phyloP scores from a whole-genome alignment of 2,888 invertebrate genomes.

The Drosophila neotestacea region DNA sequence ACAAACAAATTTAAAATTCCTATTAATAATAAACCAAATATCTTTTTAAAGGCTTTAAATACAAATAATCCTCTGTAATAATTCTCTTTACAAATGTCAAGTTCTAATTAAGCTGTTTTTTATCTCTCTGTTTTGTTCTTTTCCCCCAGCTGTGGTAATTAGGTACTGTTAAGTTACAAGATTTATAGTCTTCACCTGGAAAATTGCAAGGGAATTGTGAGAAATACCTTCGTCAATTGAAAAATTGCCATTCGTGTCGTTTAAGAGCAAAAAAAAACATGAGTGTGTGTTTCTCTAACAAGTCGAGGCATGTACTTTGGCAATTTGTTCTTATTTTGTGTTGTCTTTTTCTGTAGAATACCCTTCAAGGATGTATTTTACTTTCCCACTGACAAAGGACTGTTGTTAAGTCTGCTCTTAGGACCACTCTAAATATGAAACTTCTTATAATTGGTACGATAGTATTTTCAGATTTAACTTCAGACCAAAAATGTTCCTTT shows the following conservation, averaged over 20 bases:
- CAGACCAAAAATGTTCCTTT: too few species aligned
- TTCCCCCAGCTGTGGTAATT: conserved; percentile 28
- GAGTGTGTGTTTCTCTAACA: conserved; percentile 13
- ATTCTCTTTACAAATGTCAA: conserved; percentile 9
- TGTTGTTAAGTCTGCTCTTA: too few species aligned
- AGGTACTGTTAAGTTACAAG: conserved; percentile 42
- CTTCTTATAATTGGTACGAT: too few species aligned
- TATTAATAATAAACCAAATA: not conserved
- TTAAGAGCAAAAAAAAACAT: not conserved
- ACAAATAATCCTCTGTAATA: not conserved
- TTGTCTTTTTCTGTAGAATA: not conserved
- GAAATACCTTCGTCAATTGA: conserved; percentile 47
- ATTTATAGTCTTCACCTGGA: conserved; percentile 37
- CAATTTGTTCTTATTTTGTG: conserved; percentile 1
- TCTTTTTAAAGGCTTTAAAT: not conserved
- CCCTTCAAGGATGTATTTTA: not conserved
- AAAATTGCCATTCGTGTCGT: conserved; percentile 41
- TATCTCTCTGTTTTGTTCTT: too few species aligned
- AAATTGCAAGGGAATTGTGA: conserved; percentile 4
- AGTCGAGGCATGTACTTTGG: conserved; percentile 2
- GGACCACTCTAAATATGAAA: too few species aligned
- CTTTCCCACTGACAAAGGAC: too few species aligned
- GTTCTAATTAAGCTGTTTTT: conserved; percentile 36
- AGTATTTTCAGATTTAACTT: too few species aligned
- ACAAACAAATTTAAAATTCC: not conserved